Evolutionary conservation across 2,888 invertebrate genomes (phyloP).

Genomic region (Lasioglossum vierecki): DNA sequence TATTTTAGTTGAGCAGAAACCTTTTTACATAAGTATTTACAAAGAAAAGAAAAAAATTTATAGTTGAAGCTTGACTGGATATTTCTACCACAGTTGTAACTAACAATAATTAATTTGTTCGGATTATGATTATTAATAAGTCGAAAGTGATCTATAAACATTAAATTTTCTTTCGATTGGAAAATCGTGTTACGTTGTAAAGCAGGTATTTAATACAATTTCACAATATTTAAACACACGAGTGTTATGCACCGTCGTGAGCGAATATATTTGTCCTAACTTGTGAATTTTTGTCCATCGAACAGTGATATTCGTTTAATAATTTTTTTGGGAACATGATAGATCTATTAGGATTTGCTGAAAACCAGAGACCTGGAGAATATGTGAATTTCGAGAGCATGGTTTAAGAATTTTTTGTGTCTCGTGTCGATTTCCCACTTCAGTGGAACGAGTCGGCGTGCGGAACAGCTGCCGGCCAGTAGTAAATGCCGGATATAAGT

Average conservation of each 20-base stretch:
- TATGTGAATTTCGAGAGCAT: neutral
- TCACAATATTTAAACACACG: too few relatives aligned
- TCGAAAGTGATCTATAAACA: too few relatives aligned
- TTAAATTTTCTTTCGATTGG: too few relatives aligned
- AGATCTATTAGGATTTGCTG: neutral
- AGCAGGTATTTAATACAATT: too few relatives aligned
- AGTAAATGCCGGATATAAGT: conserved; percentile 26
- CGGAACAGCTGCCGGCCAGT: conserved; percentile 9
- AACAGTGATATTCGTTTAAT: neutral
- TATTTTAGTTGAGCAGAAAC: too few relatives aligned
- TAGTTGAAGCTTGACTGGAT: neutral
- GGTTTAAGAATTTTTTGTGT: neutral
- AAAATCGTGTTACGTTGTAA: too few relatives aligned
- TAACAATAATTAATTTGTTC: too few relatives aligned
- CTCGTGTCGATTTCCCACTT: neutral
- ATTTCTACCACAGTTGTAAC: neutral
- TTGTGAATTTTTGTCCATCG: too few relatives aligned
- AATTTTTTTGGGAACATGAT: neutral
- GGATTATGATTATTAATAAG: too few relatives aligned
- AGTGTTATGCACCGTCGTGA: neutral
- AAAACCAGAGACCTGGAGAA: neutral
- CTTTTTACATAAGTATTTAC: too few relatives aligned
- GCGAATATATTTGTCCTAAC: too few relatives aligned
- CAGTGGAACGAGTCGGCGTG: neutral
- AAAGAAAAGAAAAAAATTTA: neutral